Conservation (phyloP, 1,140 invertebrate species). For the Ericerus pela region DNA sequence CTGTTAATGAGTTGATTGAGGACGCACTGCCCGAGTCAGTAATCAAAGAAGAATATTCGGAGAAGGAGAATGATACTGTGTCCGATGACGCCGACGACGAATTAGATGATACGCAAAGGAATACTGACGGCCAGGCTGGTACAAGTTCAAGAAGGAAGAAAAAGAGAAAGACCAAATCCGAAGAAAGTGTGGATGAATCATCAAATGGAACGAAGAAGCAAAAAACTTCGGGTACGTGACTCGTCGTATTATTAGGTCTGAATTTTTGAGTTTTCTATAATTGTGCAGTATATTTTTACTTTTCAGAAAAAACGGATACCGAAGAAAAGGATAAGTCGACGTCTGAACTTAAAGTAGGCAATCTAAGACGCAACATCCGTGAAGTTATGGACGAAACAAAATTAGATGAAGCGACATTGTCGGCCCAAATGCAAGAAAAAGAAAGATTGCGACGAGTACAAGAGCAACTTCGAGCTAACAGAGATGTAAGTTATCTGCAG, state of each 20-base stretch:
- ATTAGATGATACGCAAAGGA: conserved; percentile 7
- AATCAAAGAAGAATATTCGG: neutral
- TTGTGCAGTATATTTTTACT: conserved; percentile 17
- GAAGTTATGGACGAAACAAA: conserved; percentile 87
- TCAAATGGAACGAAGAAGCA: conserved; percentile 17
- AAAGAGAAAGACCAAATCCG: conserved; percentile 18
- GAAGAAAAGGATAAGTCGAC: conserved; percentile 21
- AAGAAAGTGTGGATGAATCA: conserved; percentile 22
- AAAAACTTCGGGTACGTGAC: conserved; percentile 11
- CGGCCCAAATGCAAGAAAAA: conserved; percentile 80
- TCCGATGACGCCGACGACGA: conserved; percentile 1
- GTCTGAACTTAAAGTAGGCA: conserved; percentile 42
- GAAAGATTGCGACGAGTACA: conserved; percentile 70
- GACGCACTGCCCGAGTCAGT: neutral
- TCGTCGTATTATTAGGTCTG: conserved; percentile 12
- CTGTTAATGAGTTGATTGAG: neutral
- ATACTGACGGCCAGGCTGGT: conserved; percentile 7
- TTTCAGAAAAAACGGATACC: conserved; percentile 18
- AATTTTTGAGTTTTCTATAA: conserved; percentile 18
- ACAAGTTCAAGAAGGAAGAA: conserved; percentile 16
- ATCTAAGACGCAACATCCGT: conserved; percentile 66
- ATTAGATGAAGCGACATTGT: conserved; percentile 77
- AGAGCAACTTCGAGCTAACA: conserved; percentile 62
- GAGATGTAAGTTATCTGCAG: conserved; percentile 44
- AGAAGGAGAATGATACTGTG: neutral